Evolutionary conservation across 2,113 vertebrate genomes (phyloP).

Genomic region (Phocoena sinus): DNA sequence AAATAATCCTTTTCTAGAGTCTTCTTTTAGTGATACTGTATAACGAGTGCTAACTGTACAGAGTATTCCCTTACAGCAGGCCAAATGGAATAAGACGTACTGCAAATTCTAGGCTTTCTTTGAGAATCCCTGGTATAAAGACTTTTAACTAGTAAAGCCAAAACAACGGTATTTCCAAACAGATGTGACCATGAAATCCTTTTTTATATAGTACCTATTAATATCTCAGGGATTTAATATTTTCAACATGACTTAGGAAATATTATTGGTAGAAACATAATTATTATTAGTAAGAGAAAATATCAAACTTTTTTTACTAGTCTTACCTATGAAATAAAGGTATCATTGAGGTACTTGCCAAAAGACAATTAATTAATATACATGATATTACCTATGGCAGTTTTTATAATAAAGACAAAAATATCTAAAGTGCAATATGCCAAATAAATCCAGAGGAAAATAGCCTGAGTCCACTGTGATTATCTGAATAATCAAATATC

Average conservation of each 20-base stretch:
- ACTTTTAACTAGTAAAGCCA: background rate
- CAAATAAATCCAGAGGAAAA: background rate
- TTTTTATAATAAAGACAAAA: background rate
- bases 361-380: constrained; percentile 11
- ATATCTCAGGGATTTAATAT: background rate
- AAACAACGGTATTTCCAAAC: background rate
- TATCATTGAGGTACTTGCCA: background rate
- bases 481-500: background rate
- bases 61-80: background rate
- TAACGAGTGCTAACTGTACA: background rate
- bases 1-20: background rate
- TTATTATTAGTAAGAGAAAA: background rate
- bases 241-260: background rate
- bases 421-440: background rate
- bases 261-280: background rate
- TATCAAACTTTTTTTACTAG: background rate
- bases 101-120: background rate
- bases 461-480: background rate
- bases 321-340: background rate
- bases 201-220: background rate
- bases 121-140: background rate
- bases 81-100: background rate
- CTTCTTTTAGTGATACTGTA: background rate
- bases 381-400: background rate
- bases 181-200: background rate